Evolutionary conservation across 2,888 invertebrate species (phyloP).

Genomic region (Hirtodrosophila duncani): DNA sequence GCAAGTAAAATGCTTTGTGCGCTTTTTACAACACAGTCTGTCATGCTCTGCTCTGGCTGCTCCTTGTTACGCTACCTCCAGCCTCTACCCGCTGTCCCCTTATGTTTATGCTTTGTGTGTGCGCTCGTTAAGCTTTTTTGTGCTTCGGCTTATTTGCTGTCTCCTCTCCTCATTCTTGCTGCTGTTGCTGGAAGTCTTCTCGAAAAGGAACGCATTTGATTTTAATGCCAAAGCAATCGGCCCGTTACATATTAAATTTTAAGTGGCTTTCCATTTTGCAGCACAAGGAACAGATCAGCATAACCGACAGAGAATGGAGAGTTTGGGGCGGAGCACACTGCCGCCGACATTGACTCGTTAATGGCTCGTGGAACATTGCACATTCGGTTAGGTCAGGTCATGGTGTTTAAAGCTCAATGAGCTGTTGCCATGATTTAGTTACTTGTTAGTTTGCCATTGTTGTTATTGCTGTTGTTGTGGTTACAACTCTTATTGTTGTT

Average conservation of each 20-base stretch:
- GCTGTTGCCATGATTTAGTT: slow-evolving; percentile 60
- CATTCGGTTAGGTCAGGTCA: slow-evolving; percentile 37
- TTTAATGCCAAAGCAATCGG: slow-evolving; percentile 49
- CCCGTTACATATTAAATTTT: slow-evolving; percentile 54
- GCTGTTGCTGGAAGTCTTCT: slow-evolving; percentile 10
- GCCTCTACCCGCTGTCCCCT: slow-evolving; percentile 3
- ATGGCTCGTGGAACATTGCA: slow-evolving; percentile 55
- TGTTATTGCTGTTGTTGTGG: too few relatives aligned
- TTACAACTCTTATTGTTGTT: too few relatives aligned
- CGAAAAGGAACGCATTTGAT: slow-evolving; percentile 25
- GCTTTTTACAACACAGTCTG: too few relatives aligned
- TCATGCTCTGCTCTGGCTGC: slow-evolving; percentile 1
- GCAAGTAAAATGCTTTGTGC: slow-evolving; percentile 48
- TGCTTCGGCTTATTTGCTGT: not conserved
- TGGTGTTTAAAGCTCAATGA: slow-evolving; percentile 63
- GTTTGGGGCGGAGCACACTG: slow-evolving; percentile 16
- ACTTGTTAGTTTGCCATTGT: slow-evolving; percentile 36
- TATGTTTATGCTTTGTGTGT: slow-evolving; percentile 43
- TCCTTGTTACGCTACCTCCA: not conserved
- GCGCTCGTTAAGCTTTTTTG: slow-evolving; percentile 49
- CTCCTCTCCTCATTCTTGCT: slow-evolving; percentile 12
- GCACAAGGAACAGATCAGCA: not conserved
- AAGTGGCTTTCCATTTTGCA: slow-evolving; percentile 36
- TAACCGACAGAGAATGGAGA: slow-evolving; percentile 11
- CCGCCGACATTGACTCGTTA: slow-evolving; percentile 54